Conservation (phyloP, 1,140 invertebrate species). For the Drosophila fuyamai region DNA sequence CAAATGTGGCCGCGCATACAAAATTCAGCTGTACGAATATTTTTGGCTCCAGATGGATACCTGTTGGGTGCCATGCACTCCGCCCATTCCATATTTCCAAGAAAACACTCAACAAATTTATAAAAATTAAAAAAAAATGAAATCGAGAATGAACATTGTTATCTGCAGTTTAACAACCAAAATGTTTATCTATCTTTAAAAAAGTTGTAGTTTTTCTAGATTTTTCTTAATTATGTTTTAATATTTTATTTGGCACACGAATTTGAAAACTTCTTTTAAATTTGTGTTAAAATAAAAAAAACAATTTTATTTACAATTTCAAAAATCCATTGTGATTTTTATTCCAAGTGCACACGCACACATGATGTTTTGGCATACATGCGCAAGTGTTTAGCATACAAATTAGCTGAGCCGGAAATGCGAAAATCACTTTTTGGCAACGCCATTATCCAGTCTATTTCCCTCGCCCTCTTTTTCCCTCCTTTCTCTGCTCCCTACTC, state of each 20-base stretch:
- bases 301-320: neutral
- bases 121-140: neutral
- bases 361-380: slow-evolving; percentile 26
- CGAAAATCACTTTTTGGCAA: slow-evolving; percentile 79
- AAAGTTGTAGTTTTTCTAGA: too few species aligned
- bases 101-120: slow-evolving; percentile 1
- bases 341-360: slow-evolving; percentile 22
- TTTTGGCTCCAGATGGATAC: slow-evolving; percentile 44
- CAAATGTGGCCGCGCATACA: slow-evolving; percentile 78
- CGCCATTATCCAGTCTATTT: slow-evolving; percentile 70
- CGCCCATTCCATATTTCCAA: neutral
- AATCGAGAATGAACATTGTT: too few species aligned
- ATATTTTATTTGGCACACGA: too few species aligned
- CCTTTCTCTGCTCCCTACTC: slow-evolving; percentile 9
- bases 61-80: slow-evolving; percentile 56
- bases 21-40: slow-evolving; percentile 50
- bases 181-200: too few species aligned
- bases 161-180: too few species aligned
- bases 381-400: slow-evolving; percentile 77
- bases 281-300: neutral
- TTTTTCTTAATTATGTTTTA: too few species aligned
- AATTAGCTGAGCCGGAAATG: slow-evolving; percentile 76
- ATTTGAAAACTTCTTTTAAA: too few species aligned
- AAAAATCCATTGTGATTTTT: neutral
- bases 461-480: slow-evolving; percentile 31